Conservation (phyloP, 2,888 invertebrate species). For the Tuberolachnus salignus region DNA sequence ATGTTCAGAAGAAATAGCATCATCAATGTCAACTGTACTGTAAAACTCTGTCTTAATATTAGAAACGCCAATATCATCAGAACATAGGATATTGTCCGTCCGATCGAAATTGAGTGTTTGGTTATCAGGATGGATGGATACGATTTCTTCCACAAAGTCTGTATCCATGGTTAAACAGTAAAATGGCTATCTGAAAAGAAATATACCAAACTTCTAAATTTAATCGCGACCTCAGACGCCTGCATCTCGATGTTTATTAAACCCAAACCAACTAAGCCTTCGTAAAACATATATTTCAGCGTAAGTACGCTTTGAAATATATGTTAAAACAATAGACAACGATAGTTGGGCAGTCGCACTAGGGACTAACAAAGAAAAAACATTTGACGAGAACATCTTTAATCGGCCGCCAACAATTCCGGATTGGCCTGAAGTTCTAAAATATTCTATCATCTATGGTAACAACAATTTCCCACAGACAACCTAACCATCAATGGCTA, state of each 20-base stretch:
- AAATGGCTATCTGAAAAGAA: conserved; percentile 29
- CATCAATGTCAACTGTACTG: conserved; percentile 12
- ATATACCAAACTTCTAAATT: conserved; percentile 16
- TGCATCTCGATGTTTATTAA: too few species aligned
- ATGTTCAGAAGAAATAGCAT: conserved; percentile 24
- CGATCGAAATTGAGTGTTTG: conserved; percentile 31
- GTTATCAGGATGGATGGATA: conserved; percentile 28
- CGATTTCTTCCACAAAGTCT: conserved; percentile 45
- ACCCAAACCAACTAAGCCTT: background rate
- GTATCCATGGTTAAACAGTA: conserved; percentile 27
- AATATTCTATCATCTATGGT: background rate
- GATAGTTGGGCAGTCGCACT: too few species aligned
- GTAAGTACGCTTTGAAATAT: background rate
- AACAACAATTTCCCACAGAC: background rate
- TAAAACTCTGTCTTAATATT: conserved; percentile 26
- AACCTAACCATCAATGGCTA: background rate
- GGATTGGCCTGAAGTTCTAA: too few species aligned
- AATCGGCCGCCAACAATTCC: too few species aligned
- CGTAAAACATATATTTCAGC: background rate
- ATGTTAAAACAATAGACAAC: too few species aligned
- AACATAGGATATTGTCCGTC: conserved; percentile 14
- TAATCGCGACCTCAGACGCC: too few species aligned
- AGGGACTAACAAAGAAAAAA: background rate
- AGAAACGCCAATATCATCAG: background rate
- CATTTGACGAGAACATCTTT: background rate